Evolutionary conservation across 2,888 invertebrate genomes (phyloP), one percentile per base, ranked within the genome.

Genomic region (Andrena bucephala): DNA sequence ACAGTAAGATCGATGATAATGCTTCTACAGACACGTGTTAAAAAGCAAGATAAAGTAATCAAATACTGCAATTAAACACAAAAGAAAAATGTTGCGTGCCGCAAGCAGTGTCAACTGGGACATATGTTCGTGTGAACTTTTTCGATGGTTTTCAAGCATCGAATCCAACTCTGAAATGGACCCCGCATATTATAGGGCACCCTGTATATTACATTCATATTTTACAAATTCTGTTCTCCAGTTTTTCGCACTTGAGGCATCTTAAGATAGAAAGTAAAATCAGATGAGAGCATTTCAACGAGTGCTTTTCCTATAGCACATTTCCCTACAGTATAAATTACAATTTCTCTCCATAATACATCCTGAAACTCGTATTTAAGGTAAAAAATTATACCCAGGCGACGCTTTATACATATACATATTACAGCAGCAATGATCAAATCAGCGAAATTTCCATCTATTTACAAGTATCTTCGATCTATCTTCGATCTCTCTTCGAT

Each of bases 151-250:
- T 42, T 16, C 42, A 42, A 42, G 16, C 42, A 42, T 16, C 42
- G 42, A 42, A 42, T 42, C 16, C 42, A 42, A 16, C 42, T 42
- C 42, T 42, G 16, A 42, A 42, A 42, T 13, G 16, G 42, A 42
- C 42, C 42, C 42, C 42, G 16, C 42, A 42, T 42, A 5, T 42
- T 42, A 42, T 42, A 42, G 16, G 42, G 4, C 42, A 24, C 20
- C 27, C 20, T 7, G 48, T 70, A 86, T 93, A 92, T 92, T 92
- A 93, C 93, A 93, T 89, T 91, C 90, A 90, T 92, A 92, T 92
- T 92, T 92, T 93, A 93, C 93, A 93, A 91, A 76, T 83, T 86
- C 73, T 89, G 68, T 86, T 89, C 65, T 81, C 63, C 65, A 85
- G 80, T 62, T 76, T 85, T 77, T 87, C 67, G 77, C 83, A 72